A percentile compares a stretch with the other conserved stretches of the same genome.
These are phyloP conservation scores for Pangasianodon gigas DNA, from an alignment of 2,113 vertebrate genomes.

Conservation along the genomic window DNA sequence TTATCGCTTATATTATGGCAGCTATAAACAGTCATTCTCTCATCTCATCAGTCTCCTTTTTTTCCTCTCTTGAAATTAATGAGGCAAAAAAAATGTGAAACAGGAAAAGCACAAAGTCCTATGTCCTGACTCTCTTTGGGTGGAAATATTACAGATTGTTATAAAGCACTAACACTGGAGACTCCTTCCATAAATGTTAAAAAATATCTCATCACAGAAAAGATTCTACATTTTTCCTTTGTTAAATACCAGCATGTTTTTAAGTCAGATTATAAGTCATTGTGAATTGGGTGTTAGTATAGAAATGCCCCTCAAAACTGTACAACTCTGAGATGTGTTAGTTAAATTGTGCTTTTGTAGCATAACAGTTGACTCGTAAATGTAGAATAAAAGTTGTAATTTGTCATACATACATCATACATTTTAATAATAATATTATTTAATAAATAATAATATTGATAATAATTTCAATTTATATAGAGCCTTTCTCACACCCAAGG, in stretches of 20 bases:
- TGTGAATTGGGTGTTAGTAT: too few species aligned
- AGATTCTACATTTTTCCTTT: too few species aligned
- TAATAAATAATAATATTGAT: too few species aligned
- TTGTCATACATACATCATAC: too few species aligned
- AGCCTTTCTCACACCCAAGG: background rate
- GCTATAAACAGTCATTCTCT: background rate
- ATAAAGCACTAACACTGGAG: background rate
- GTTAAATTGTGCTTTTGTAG: too few species aligned
- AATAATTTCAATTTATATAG: background rate
- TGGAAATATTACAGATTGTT: background rate
- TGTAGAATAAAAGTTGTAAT: too few species aligned
- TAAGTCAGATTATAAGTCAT: background rate
- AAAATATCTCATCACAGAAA: background rate
- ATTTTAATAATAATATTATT: too few species aligned
- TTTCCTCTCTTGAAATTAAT: background rate
- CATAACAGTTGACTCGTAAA: too few species aligned
- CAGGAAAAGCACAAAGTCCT: background rate
- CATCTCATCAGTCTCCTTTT: background rate
- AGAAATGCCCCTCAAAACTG: too few species aligned
- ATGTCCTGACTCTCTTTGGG: background rate
- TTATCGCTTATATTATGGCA: background rate
- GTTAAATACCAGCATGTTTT: background rate
- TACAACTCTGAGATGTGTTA: too few species aligned
- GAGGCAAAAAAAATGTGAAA: background rate
- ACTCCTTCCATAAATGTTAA: background rate